Evolutionary conservation across 2,888 invertebrate species (phyloP).

Genomic region (Gryllus longicercus): DNA sequence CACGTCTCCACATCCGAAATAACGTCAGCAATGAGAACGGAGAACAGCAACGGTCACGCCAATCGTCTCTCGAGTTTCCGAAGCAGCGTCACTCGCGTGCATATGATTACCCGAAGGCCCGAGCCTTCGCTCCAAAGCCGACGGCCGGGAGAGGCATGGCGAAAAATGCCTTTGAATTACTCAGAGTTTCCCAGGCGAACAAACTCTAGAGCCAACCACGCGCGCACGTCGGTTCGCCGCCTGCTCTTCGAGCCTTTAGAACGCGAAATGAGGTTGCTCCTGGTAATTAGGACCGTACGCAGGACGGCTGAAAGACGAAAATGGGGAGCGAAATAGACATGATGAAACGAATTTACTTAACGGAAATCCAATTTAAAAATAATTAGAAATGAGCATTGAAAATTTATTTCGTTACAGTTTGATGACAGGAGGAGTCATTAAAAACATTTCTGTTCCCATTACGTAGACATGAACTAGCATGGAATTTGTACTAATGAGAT

Average conservation of each 20-base stretch:
- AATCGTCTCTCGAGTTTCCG: too few relatives aligned
- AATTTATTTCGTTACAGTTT: slow-evolving; percentile 10
- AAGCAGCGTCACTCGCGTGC: too few relatives aligned
- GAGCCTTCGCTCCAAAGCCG: too few relatives aligned
- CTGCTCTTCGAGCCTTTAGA: not conserved
- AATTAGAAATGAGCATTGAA: slow-evolving; percentile 17
- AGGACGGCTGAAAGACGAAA: not conserved
- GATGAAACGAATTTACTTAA: slow-evolving; percentile 17
- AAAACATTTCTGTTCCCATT: slow-evolving; percentile 11
- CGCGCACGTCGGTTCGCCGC: not conserved
- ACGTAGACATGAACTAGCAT: not conserved
- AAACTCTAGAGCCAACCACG: not conserved
- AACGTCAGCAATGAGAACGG: too few relatives aligned
- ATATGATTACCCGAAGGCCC: too few relatives aligned
- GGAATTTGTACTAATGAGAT: not conserved
- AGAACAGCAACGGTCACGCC: too few relatives aligned
- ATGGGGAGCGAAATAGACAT: slow-evolving; percentile 8
- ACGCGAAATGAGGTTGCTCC: slow-evolving; percentile 6
- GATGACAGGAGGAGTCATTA: not conserved
- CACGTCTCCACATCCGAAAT: too few relatives aligned
- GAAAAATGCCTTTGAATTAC: slow-evolving; percentile 4
- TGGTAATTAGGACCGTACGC: not conserved
- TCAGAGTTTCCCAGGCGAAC: not conserved
- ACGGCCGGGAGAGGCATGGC: too few relatives aligned
- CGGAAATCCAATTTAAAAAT: slow-evolving; percentile 17